Evolutionary conservation across 2,888 invertebrate genomes (phyloP).

Genomic region (Andrena trimmerana): DNA sequence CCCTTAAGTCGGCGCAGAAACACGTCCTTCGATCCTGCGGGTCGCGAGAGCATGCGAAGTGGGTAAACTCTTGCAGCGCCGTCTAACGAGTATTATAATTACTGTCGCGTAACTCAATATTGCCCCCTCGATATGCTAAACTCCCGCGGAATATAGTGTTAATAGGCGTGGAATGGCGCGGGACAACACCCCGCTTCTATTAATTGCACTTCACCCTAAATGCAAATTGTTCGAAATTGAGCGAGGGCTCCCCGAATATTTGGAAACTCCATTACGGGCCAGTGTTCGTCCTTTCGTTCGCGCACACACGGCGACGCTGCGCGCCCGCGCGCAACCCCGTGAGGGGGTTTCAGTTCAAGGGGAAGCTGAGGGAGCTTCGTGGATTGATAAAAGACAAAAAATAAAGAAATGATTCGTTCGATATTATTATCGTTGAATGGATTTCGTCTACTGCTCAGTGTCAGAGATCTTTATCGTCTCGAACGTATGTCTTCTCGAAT

Average conservation of each 20-base stretch:
- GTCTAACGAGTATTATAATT: conserved; percentile 85
- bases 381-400: not conserved
- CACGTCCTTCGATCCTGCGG: conserved; percentile 74
- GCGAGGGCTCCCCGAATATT: conserved; percentile 85
- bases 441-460: not conserved
- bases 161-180: conserved; percentile 84
- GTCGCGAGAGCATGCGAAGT: conserved; percentile 67
- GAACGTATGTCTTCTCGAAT: not conserved
- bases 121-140: conserved; percentile 81
- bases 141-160: conserved; percentile 84
- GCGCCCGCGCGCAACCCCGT: conserved; percentile 6
- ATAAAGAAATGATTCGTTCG: not conserved
- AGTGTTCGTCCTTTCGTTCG: conserved; percentile 81
- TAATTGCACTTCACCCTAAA: conserved; percentile 85
- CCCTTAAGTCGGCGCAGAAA: conserved; percentile 63
- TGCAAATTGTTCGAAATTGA: conserved; percentile 85
- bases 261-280: conserved; percentile 85
- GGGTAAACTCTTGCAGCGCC: conserved; percentile 79
- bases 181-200: conserved; percentile 84
- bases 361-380: conserved; percentile 41
- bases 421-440: not conserved
- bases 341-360: conserved; percentile 55
- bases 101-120: conserved; percentile 84
- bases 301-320: conserved; percentile 5
- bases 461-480: not conserved